These are phyloP conservation scores for Calliphora vicina DNA, from an alignment of 1,140 invertebrate species.

Conservation along the genomic window DNA sequence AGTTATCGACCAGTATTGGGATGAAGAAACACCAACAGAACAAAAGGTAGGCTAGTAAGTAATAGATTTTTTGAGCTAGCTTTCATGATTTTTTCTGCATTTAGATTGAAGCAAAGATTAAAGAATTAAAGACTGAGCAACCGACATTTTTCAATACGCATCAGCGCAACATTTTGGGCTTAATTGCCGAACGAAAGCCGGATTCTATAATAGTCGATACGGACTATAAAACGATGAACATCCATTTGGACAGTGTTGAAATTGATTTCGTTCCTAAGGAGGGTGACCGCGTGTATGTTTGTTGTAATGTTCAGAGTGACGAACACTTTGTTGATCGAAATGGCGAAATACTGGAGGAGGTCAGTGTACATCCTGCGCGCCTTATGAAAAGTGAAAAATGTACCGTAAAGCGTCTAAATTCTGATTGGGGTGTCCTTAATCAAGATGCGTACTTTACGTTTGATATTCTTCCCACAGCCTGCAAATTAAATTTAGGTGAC, in stretches of 20 bases:
- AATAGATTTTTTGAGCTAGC: not conserved
- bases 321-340: slow-evolving; percentile 49
- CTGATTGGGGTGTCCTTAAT: slow-evolving; percentile 43
- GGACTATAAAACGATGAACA: slow-evolving; percentile 64
- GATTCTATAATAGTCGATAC: slow-evolving; percentile 65
- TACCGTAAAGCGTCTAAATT: slow-evolving; percentile 43
- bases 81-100: not conserved
- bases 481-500: slow-evolving; percentile 48
- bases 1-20: slow-evolving; percentile 47
- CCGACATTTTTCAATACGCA: slow-evolving; percentile 62
- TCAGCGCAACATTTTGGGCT: slow-evolving; percentile 65
- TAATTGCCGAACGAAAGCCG: slow-evolving; percentile 65
- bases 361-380: slow-evolving; percentile 45
- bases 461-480: slow-evolving; percentile 41
- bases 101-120: slow-evolving; percentile 40
- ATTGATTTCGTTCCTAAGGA: slow-evolving; percentile 63
- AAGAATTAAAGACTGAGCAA: slow-evolving; percentile 48
- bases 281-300: slow-evolving; percentile 49
- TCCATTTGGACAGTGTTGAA: slow-evolving; percentile 68
- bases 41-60: slow-evolving; percentile 17
- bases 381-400: slow-evolving; percentile 42
- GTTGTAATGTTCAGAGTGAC: slow-evolving; percentile 52
- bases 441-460: slow-evolving; percentile 43
- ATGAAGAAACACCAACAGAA: slow-evolving; percentile 19
- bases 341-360: slow-evolving; percentile 52